phyloP scores from a whole-genome alignment of 2,888 invertebrate genomes.

The Nomada ferruginata region DNA sequence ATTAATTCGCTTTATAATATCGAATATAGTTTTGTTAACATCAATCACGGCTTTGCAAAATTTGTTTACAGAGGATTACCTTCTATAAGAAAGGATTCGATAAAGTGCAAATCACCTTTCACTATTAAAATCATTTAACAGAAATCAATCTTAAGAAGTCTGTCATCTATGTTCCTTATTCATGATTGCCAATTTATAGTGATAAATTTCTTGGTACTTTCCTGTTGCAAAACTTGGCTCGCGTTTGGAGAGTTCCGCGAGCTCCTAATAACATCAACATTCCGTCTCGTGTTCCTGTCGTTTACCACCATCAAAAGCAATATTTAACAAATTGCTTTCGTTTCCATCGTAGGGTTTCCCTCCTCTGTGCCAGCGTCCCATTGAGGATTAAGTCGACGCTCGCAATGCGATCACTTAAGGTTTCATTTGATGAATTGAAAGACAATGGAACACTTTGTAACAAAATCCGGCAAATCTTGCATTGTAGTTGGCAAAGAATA shows the following conservation, averaged over 20 bases:
- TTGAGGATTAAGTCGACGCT: slow-evolving; percentile 65
- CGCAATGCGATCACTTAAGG: slow-evolving; percentile 65
- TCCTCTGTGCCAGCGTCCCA: slow-evolving; percentile 33
- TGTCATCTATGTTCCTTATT: too few relatives aligned
- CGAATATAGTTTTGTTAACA: too few relatives aligned
- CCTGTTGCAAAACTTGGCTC: background rate
- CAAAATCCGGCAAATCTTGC: slow-evolving; percentile 46
- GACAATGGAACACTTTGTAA: slow-evolving; percentile 69
- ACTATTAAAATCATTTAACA: too few relatives aligned
- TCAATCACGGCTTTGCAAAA: too few relatives aligned
- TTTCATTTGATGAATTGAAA: slow-evolving; percentile 77
- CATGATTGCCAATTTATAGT: too few relatives aligned
- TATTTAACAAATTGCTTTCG: slow-evolving; percentile 83
- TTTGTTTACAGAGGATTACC: too few relatives aligned
- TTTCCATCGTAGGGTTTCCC: slow-evolving; percentile 60
- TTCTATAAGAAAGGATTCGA: too few relatives aligned
- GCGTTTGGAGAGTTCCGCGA: background rate
- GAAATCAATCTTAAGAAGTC: too few relatives aligned
- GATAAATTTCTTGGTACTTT: background rate
- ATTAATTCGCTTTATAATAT: too few relatives aligned
- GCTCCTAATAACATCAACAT: background rate
- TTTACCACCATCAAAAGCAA: slow-evolving; percentile 75
- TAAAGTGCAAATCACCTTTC: too few relatives aligned
- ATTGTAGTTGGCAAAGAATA: slow-evolving; percentile 19
- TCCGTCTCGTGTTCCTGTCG: slow-evolving; percentile 55